Evolutionary conservation across 2,113 vertebrate species (phyloP), one percentile per base, ranked within the genome.

Genomic region (Ophiodon elongatus): DNA sequence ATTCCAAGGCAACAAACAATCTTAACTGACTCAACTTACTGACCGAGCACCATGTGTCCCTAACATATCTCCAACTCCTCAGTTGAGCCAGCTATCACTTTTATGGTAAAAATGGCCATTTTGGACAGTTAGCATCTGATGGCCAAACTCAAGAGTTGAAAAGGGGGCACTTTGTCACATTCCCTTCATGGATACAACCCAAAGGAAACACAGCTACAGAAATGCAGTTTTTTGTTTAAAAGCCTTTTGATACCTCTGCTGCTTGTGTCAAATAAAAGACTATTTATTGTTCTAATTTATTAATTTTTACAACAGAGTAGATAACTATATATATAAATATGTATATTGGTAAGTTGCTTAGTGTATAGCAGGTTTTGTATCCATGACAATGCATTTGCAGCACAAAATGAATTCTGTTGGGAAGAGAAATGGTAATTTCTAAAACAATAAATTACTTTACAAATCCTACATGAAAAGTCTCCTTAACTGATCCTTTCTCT

Each of bases 281-380:
- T 96, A 96, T 96, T 96, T 96, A 96, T 96, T 96, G 87, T 87
- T 95, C 89, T 96, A 95, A 96, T 95, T 96, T 96, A 96, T 96
- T 96, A 64, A 88, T 90, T 92, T 93, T 93, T 93, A 89, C 85
- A 87, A 86, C 83, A 88, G 83, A 83, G 68, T 57, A 78, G 62
- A 88, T 81, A 74, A 73, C 72, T 90, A 91, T 90, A 83, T 94
- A 86, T 56, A 56, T 56, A 25, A 25, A 80, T 93, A 86, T 91
- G 87, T 91, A 86, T 8, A 90, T 93, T 79, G 93, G 88, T 91
- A 90, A 86, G 88, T 90, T 69, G 69, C 70, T 50, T 86, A 74
- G 75, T 77, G 84, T 93, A 85, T 84, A 90, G 82, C 83, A 27
- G 56, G 83, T 86, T 87, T 82, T 88, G 72, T 85, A 88, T 70